Base-by-base conservation (phyloP, 1,140 invertebrate species). In the Drosophila bocki region DNA sequence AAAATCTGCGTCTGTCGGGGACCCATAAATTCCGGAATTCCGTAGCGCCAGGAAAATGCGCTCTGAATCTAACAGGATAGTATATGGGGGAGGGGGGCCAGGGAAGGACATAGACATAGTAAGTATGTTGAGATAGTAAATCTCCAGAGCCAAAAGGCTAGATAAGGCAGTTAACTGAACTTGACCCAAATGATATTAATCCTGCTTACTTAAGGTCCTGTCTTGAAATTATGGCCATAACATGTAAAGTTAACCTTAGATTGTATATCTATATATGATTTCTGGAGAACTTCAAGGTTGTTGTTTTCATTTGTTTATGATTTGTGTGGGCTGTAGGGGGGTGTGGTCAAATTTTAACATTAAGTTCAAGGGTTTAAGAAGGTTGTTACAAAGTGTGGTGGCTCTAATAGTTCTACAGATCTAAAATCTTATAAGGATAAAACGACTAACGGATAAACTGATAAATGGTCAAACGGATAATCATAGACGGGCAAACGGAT, bases 1-100 rank as follows among this genome's bases (percentile, higher is more conserved):
- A 71, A 72, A 69, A 71, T 72, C 69, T 72, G 69, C 53, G 69
- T 59, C 50, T 72, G 69, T 71, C 69, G 67, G 69, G 63, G 48
- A 60, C 8, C 64, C 63, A 77, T 77, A 67, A 76, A 77, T 77
- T 76, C 45, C n/a, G 29, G 48, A 15, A 54, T 54, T 54, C 33
- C 51, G 51, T 54, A 54, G 33, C 51, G 33, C 33, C 33, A 37
- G 51, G 51, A 33, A 22, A 22, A 47, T 47, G 19, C 35, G 13
- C 35, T 26, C 19, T 22, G 12, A 22, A 47, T 47, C 45, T 19
- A 47, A 26, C 19, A 12, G 13, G 19, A 6, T 12, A 26, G 26
- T 26, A 26, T 26, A 26, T 9, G 32, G n/a, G 41, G 7, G 22
- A 19, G 12, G 19, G 57, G 39, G 56, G 15, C 13, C 4, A 32